Evolutionary conservation across 2,888 invertebrate species (phyloP), one percentile per base, ranked within the genome.

Genomic region (Acleris cristana): DNA sequence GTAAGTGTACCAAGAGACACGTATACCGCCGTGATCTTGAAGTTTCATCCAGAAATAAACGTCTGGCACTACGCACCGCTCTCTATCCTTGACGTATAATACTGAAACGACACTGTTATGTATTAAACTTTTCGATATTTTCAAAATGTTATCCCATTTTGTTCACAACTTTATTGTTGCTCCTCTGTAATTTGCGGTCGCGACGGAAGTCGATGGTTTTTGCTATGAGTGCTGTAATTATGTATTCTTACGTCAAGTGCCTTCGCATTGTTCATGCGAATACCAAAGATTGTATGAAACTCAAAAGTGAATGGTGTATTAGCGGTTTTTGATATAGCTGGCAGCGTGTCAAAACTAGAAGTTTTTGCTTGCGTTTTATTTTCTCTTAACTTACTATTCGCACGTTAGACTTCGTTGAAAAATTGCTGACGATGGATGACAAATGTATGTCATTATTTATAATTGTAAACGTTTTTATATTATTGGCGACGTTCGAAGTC

Each of bases 41-140:
- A 74, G 66, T 70, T 72, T 72, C 71, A 70, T 80, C 78, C 85
- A 84, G 82, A 89, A 90, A 91, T 91, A 91, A 85, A 83, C 76
- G 73, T 83, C 90, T 90, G 90, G 90, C 90, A 90, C 80, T 76
- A 72, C 72, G 70, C 76, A 70, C 77, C 69, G 71, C 70, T 70
- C 71, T 77, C 69, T 84, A 87, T 84, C 90, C 90, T 91, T 90
- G 80, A 76, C 72, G 72, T 74, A 70, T 72, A 59, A 66, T 69
- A 63, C 69, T 69, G 70, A 69, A 61, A 71, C 68, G 81, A 79
- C 49, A 21, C 30, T 58, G 58, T 48, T 48, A 45, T 48, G 48
- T 58, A 48, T 58, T 48, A 48, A 58, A 58, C 6, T 48, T 26
- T 58, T 48, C 6, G 48, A 48, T 48, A 26, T 58, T 26, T 44